Evolutionary conservation across 2,797 vertebrate species (phyloP).

Genomic region (Xenentodon cancila): DNA sequence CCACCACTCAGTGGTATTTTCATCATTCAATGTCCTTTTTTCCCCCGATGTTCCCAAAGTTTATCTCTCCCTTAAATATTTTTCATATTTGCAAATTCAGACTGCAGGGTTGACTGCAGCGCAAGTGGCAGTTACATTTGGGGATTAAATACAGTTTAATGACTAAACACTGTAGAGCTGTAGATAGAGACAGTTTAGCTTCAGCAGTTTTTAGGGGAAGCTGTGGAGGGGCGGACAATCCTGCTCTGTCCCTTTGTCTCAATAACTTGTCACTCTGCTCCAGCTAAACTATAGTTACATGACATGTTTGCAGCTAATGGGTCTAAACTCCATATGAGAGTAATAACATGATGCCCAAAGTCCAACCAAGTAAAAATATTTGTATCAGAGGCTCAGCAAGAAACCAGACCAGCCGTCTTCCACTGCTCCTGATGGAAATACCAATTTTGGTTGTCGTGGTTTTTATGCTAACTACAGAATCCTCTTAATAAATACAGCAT

Average conservation of each 20-base stretch:
- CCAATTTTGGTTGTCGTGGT: slow-evolving; percentile 85
- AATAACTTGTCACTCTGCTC: slow-evolving; percentile 63
- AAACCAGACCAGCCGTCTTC: slow-evolving; percentile 86
- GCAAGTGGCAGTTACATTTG: slow-evolving; percentile 89
- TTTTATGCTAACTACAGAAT: slow-evolving; percentile 87
- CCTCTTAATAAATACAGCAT: slow-evolving; percentile 88
- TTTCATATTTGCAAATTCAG: slow-evolving; percentile 85
- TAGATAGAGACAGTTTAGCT: slow-evolving; percentile 63
- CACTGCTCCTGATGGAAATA: slow-evolving; percentile 84
- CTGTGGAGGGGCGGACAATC: slow-evolving; percentile 55
- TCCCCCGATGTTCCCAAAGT: slow-evolving; percentile 55
- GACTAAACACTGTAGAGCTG: slow-evolving; percentile 59
- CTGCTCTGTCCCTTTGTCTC: slow-evolving; percentile 40
- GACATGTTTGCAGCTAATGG: slow-evolving; percentile 52
- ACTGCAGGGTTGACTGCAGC: slow-evolving; percentile 85
- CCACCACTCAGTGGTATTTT: slow-evolving; percentile 63
- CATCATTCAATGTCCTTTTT: slow-evolving; percentile 47
- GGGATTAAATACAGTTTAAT: slow-evolving; percentile 91
- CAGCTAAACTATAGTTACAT: slow-evolving; percentile 68
- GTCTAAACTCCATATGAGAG: slow-evolving; percentile 57
- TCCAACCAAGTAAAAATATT: slow-evolving; percentile 62
- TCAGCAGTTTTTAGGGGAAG: slow-evolving; percentile 57
- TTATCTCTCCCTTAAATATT: slow-evolving; percentile 79
- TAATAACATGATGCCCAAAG: slow-evolving; percentile 49
- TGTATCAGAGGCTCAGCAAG: slow-evolving; percentile 45